These are phyloP conservation scores for Lucifuga dentata DNA, from an alignment of 2,113 vertebrate genomes.

Conservation along the genomic window DNA sequence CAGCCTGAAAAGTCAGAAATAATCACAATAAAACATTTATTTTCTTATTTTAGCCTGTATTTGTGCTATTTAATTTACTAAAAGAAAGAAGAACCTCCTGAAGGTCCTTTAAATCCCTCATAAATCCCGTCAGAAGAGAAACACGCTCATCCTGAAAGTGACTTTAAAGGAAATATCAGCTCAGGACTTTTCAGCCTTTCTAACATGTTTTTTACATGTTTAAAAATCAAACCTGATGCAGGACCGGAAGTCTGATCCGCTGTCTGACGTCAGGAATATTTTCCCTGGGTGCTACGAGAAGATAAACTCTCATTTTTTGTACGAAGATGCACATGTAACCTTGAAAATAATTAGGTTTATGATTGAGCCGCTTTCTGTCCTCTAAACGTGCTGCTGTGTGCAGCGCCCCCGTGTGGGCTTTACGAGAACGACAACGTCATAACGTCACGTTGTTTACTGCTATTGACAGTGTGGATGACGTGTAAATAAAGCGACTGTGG, in stretches of 20 bases:
- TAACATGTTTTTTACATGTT: background rate
- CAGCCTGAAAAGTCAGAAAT: too few species aligned
- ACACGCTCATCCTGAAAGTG: too few species aligned
- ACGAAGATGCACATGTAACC: conserved; percentile 49
- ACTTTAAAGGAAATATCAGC: too few species aligned
- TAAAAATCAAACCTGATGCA: background rate
- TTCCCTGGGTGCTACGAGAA: conserved; percentile 12
- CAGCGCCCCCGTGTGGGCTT: conserved; percentile 41
- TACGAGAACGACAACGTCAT: conserved; percentile 26
- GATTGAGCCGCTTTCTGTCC: conserved; percentile 28
- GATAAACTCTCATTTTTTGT: conserved; percentile 34
- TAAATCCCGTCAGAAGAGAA: too few species aligned
- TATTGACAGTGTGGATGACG: conserved; percentile 31
- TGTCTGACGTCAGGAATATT: too few species aligned
- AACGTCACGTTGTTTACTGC: conserved; percentile 48
- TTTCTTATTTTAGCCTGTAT: too few species aligned
- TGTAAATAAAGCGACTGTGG: conserved; percentile 63
- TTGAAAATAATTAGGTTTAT: conserved; percentile 46
- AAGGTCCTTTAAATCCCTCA: too few species aligned
- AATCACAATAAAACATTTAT: too few species aligned
- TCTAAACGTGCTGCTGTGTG: conserved; percentile 18
- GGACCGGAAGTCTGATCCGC: background rate
- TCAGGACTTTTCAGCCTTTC: too few species aligned
- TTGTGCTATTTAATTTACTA: too few species aligned
- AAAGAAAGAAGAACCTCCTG: too few species aligned